Conservation (phyloP, 2,113 vertebrate genomes). For the Erythrocercus mccallii region DNA sequence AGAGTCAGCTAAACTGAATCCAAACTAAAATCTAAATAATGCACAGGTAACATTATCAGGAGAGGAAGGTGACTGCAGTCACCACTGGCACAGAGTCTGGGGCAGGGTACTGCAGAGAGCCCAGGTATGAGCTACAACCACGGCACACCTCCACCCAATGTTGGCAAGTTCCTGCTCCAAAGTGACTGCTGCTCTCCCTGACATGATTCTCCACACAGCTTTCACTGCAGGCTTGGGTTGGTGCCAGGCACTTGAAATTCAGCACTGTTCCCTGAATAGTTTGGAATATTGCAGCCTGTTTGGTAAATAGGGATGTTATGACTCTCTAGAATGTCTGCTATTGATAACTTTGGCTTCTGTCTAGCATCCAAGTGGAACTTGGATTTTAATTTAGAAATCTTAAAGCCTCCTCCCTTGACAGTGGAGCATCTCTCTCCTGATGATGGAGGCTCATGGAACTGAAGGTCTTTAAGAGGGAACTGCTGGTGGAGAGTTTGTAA, state of each 20-base stretch:
- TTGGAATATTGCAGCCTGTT: neutral
- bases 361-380: neutral
- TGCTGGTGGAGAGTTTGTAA: neutral
- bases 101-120: neutral
- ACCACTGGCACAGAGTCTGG: neutral
- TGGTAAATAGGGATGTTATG: neutral
- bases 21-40: neutral
- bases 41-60: neutral
- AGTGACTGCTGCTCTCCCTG: neutral
- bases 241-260: neutral
- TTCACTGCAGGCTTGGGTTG: neutral
- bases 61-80: neutral
- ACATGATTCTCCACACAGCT: neutral
- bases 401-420: neutral
- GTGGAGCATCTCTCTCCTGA: neutral
- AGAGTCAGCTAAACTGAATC: neutral
- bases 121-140: neutral
- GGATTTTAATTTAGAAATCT: neutral
- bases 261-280: neutral
- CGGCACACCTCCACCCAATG: rapidly evolving
- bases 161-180: neutral
- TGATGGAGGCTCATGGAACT: neutral
- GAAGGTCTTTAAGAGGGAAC: neutral
- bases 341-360: neutral
- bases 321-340: neutral